Conservation (phyloP, 2,797 vertebrate genomes). For the Microctenopoma stevenorrisi region DNA sequence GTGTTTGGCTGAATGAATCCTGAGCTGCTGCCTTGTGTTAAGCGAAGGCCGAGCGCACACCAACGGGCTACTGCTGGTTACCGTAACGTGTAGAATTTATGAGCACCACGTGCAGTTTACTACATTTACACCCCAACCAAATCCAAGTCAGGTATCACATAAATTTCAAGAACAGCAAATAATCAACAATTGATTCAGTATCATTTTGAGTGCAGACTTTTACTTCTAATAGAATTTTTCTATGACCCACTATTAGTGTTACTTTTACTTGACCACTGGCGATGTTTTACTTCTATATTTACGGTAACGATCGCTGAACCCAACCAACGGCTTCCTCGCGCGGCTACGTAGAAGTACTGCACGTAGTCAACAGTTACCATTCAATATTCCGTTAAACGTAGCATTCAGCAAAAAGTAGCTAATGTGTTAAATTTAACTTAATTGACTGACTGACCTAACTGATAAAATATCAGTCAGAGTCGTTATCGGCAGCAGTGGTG, state of each 20-base stretch:
- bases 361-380: not conserved
- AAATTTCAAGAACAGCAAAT: no score
- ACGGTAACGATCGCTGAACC: constrained; percentile 50
- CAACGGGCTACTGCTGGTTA: constrained; percentile 33
- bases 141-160: no score
- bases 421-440: not conserved
- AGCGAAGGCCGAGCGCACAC: constrained; percentile 71
- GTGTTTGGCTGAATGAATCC: constrained; percentile 75
- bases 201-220: no score
- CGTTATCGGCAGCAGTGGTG: not conserved
- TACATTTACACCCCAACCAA: no score
- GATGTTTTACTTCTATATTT: constrained; percentile 14
- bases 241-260: no score
- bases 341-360: not conserved
- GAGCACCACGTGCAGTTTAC: no score
- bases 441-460: not conserved
- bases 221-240: no score
- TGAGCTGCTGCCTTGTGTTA: constrained; percentile 65
- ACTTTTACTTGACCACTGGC: no score
- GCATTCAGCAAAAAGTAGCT: rapidly evolving
- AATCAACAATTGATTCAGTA: no score
- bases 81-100: constrained; percentile 57
- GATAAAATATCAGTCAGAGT: rapidly evolving
- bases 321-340: constrained; percentile 21
- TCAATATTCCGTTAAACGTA: not conserved